Percentiles rank a stretch among this genome's conserved stretches.
These are phyloP conservation scores for Sarcophaga subvicina DNA, from an alignment of 2,888 invertebrate species.

Conservation along the genomic window DNA sequence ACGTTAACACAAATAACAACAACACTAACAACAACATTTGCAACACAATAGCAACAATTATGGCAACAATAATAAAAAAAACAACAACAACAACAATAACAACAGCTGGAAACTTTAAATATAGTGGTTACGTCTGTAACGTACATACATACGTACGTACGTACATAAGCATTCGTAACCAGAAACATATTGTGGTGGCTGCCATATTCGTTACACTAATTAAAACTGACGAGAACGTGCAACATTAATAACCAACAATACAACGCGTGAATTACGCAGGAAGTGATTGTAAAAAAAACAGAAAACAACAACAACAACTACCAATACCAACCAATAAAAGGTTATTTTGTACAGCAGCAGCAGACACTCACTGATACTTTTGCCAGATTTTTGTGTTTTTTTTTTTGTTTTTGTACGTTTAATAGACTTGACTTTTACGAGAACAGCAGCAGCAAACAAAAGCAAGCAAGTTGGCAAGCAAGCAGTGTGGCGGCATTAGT, in stretches of 20 bases:
- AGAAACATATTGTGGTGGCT: conserved; percentile 1
- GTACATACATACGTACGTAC: conserved; percentile 39
- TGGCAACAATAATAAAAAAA: conserved; percentile 21
- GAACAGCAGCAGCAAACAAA: conserved; percentile 42
- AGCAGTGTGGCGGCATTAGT: neutral
- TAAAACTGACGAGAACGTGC: conserved; percentile 70
- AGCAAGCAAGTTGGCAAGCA: conserved; percentile 21
- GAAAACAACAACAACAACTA: conserved; percentile 21
- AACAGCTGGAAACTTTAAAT: conserved; percentile 55
- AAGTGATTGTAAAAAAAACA: conserved; percentile 69
- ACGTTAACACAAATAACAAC: conserved; percentile 1
- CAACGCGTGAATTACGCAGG: conserved; percentile 69
- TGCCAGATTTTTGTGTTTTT: neutral
- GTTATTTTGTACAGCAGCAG: conserved; percentile 32
- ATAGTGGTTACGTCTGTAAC: conserved; percentile 41
- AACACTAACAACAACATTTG: conserved; percentile 4
- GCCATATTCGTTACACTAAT: conserved; percentile 67
- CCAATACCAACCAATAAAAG: conserved; percentile 35
- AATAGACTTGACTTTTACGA: conserved; percentile 52
- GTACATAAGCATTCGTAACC: conserved; percentile 6
- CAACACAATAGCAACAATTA: neutral
- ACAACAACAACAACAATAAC: conserved; percentile 27
- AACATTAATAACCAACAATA: conserved; percentile 66
- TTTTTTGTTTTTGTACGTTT: conserved; percentile 2
- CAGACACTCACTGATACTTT: conserved; percentile 18